Evolutionary conservation across 2,113 vertebrate species (phyloP).

Genomic region (Laterallus jamaicensis): DNA sequence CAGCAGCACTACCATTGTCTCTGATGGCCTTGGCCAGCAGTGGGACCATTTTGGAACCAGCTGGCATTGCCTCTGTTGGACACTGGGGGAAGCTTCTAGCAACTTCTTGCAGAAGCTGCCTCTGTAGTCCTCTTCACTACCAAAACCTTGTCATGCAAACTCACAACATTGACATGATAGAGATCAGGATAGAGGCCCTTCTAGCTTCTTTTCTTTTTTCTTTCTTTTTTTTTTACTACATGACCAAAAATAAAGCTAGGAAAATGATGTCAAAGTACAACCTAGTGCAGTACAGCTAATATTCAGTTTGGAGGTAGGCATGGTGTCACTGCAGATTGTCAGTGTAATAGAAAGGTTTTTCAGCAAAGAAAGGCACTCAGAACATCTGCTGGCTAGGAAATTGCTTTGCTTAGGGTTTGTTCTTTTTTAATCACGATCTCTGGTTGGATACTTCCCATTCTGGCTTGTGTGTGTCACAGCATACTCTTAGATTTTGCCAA

Average conservation of each 20-base stretch:
- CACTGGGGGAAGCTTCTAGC: no score
- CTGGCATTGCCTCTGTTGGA: no score
- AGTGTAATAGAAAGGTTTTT: neutral
- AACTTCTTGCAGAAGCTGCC: no score
- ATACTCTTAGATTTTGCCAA: conserved; percentile 22
- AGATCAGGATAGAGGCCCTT: neutral
- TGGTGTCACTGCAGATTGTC: neutral
- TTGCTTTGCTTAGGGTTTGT: neutral
- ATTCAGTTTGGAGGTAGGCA: neutral
- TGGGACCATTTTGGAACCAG: no score
- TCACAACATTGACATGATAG: no score
- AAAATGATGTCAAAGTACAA: neutral
- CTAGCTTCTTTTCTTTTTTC: no score
- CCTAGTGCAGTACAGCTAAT: neutral
- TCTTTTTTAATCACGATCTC: neutral
- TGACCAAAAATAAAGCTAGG: neutral
- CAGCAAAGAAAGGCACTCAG: neutral
- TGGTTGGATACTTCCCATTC: neutral
- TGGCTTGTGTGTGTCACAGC: neutral
- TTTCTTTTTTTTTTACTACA: neutral
- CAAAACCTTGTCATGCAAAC: no score
- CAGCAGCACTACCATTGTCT: no score
- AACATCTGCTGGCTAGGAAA: neutral
- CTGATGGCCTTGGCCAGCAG: no score
- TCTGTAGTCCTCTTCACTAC: no score